Base-by-base conservation (phyloP, 2,888 invertebrate species). In the Hermodice carunculata region DNA sequence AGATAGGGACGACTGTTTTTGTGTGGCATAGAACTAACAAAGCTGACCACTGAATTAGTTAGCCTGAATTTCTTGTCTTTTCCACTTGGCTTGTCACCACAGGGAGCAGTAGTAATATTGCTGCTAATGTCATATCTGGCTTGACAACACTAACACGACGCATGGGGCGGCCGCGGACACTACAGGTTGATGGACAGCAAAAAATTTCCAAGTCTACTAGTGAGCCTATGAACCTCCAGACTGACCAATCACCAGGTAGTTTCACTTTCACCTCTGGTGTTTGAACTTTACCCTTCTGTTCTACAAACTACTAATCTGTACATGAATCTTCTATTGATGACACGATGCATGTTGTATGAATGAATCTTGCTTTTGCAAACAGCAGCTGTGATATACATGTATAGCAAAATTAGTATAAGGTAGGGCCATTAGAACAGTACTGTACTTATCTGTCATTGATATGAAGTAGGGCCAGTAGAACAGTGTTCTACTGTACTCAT, bases 221-320 rank as follows among this genome's bases (percentile, higher is more conserved):
- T 67, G 84, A 83, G 52, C 83, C 84, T 2, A 83, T 83, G 83
- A 82, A 82, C 65, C 74, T 84, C 26, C 80, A 82, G 67, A 84
- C 84, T 51, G 84, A 84, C 71, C 79, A 34, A 28, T 68, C 67
- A 3, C 72, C 72, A 32, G 70, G 70, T 66, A 29, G 17, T 22
- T 22, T 32, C 8, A 4, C 28, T n/a, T 6, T 17, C 24, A n/a
- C n/a, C n/a, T n/a, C n/a, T n/a, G n/a, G n/a, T n/a, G n/a, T n/a
- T n/a, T n/a, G n/a, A n/a, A n/a, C n/a, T n/a, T n/a, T n/a, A n/a
- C n/a, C n/a, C n/a, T n/a, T n/a, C n/a, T n/a, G n/a, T n/a, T n/a
- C n/a, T n/a, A n/a, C n/a, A n/a, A n/a, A n/a, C n/a, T n/a, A n/a
- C n/a, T n/a, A n/a, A n/a, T n/a, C n/a, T n/a, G n/a, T n/a, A n/a